These are phyloP conservation scores for Forbesichthys papilliferus DNA, from an alignment of 2,113 vertebrate genomes.

Conservation along the genomic window DNA sequence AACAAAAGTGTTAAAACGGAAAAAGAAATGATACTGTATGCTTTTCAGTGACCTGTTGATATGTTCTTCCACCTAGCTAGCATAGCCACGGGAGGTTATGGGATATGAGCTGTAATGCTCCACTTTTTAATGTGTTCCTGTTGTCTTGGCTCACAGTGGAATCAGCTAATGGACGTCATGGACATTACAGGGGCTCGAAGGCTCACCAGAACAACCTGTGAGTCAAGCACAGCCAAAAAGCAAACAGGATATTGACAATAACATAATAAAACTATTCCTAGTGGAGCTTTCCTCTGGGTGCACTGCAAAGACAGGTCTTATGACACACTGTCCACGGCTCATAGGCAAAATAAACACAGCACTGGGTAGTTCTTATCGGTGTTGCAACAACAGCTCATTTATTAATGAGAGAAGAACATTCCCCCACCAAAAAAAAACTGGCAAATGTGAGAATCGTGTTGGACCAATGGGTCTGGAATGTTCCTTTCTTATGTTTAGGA, in stretches of 20 bases:
- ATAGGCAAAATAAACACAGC: constrained; percentile 1
- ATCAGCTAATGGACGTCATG: constrained; percentile 51
- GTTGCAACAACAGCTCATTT: background rate
- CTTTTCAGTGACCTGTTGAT: constrained; percentile 15
- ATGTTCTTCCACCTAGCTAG: background rate
- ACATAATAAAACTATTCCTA: constrained; percentile 41
- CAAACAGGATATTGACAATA: constrained; percentile 65
- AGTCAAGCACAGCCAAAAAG: constrained; percentile 40
- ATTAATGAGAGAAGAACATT: background rate
- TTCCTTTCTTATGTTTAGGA: background rate
- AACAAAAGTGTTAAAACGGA: too few relatives aligned
- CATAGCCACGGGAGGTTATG: constrained; percentile 16
- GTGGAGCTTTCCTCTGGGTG: constrained; percentile 28
- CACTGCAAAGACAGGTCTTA: constrained; percentile 21
- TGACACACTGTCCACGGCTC: constrained; percentile 26
- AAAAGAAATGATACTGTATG: background rate
- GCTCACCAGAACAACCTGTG: constrained; percentile 14
- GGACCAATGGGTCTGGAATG: background rate
- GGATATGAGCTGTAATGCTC: constrained; percentile 39
- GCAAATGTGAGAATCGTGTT: background rate
- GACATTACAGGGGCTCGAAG: constrained; percentile 28
- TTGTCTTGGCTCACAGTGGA: constrained; percentile 52
- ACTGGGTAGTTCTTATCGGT: too few relatives aligned
- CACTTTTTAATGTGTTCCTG: constrained; percentile 61
- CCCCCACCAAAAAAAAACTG: background rate